phyloP scores from a whole-genome alignment of 2,888 invertebrate genomes.

The Drosophila ustulata region DNA sequence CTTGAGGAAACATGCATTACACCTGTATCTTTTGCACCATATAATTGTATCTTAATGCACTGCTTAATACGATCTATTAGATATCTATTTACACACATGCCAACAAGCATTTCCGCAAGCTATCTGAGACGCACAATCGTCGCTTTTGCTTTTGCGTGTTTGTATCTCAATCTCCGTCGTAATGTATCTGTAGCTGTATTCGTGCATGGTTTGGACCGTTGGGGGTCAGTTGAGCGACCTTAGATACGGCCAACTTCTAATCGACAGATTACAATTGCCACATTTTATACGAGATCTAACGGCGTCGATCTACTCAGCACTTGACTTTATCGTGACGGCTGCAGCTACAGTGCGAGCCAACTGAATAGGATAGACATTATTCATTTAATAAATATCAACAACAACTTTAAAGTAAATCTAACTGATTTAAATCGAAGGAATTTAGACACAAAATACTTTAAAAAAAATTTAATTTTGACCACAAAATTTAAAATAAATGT shows the following conservation, averaged over 20 bases:
- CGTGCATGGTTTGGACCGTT: neutral
- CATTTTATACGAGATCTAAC: conserved; percentile 30
- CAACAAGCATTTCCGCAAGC: conserved; percentile 8
- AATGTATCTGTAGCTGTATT: neutral
- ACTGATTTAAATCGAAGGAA: too few species aligned
- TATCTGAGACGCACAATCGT: neutral
- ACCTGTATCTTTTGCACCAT: neutral
- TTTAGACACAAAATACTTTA: too few species aligned
- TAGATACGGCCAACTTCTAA: conserved; percentile 15
- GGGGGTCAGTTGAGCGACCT: conserved; percentile 34
- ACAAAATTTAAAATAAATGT: too few species aligned
- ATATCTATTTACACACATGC: conserved; percentile 1
- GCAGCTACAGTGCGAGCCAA: neutral
- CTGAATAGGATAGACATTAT: neutral
- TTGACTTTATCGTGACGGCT: neutral
- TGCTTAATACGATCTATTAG: conserved; percentile 5
- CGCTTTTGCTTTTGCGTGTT: conserved; percentile 4
- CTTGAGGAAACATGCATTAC: neutral
- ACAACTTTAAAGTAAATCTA: too few species aligned
- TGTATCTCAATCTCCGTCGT: conserved; percentile 1
- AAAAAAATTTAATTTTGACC: too few species aligned
- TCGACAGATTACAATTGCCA: conserved; percentile 16
- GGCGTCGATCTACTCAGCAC: conserved; percentile 12
- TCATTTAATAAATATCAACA: too few species aligned
- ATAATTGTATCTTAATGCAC: conserved; percentile 3